Percentiles rank a stretch among this genome's conserved stretches.
These are phyloP conservation scores for Trichechus manatus DNA, from an alignment of 2,113 vertebrate genomes.

Conservation along the genomic window DNA sequence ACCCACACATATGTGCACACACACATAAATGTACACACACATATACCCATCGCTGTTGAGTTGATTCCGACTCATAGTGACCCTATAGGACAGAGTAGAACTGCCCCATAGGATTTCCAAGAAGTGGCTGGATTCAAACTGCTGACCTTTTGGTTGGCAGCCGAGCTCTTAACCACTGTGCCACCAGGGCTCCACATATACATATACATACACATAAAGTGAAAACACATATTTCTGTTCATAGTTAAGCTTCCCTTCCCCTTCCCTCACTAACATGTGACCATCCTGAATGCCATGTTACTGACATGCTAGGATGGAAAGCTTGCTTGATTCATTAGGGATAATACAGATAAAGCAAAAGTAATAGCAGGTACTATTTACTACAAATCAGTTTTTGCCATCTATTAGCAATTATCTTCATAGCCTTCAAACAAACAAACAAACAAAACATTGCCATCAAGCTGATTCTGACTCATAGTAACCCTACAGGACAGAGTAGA, in stretches of 20 bases:
- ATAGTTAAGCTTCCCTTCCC: not conserved
- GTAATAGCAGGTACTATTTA: not conserved
- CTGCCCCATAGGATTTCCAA: too few relatives aligned
- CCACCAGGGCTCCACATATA: not conserved
- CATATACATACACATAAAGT: not conserved
- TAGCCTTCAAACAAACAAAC: not conserved
- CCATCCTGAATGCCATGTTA: conserved; percentile 33
- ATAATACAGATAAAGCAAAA: conserved; percentile 51
- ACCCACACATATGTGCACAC: not conserved
- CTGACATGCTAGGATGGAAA: conserved; percentile 52
- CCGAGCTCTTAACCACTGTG: too few relatives aligned
- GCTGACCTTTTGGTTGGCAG: too few relatives aligned
- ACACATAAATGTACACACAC: not conserved
- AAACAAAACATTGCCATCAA: too few relatives aligned
- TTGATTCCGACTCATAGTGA: too few relatives aligned
- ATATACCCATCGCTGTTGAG: too few relatives aligned
- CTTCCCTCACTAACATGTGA: conserved; percentile 14
- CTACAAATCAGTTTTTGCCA: not conserved
- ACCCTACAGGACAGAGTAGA: too few relatives aligned
- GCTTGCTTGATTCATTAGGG: conserved; percentile 75
- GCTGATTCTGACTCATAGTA: too few relatives aligned
- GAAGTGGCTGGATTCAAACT: too few relatives aligned
- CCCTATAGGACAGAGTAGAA: too few relatives aligned
- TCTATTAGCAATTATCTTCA: not conserved
- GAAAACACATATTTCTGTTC: not conserved